Base-by-base conservation (phyloP, 2,888 invertebrate genomes). In the Corbicula japonica region DNA sequence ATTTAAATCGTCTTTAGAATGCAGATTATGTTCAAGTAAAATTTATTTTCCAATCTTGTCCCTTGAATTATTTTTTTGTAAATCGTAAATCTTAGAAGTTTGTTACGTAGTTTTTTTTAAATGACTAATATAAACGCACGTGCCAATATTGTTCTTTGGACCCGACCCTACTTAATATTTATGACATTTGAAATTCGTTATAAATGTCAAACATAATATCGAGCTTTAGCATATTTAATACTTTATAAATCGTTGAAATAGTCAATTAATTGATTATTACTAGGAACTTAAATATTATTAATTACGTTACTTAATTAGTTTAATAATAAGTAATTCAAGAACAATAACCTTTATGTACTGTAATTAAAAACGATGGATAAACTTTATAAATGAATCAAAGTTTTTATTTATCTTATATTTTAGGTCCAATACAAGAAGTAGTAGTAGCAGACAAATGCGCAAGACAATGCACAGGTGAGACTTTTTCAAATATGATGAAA, bases 391-490 rank as follows among this genome's bases (percentile, higher is more conserved):
- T 10, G 26, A 30, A 34, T 18, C 35, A 44, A 35, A 28, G 4
- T 34, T 54, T n/a, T 23, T n/a, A 12, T 18, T 15, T 56, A 35
- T 65, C 41, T 62, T 60, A 21, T 60, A 56, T 82, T 84, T 46
- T 77, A 88, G 87, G 80, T 62, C 87, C 87, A 50, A 87, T 85
- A 70, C 79, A 78, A 71, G 83, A 83, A 32, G 71, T 71, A 34
- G 35, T 65, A 28, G 60, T 76, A 46, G 76, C 69, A 48, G 81
- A 82, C 46, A 74, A 76, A 79, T 88, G 87, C 69, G 80, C 88
- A 23, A 72, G 66, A 75, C 77, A 80, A 81, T 88, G 88, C 60
- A 83, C 85, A 80, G 86, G 87, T 86, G 71, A 69, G 82, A 28
- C n/a, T n/a, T n/a, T n/a, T n/a, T n/a, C n/a, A n/a, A n/a, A n/a